phyloP scores from a whole-genome alignment of 2,797 vertebrate species.

The Gymnothorax javanicus region DNA sequence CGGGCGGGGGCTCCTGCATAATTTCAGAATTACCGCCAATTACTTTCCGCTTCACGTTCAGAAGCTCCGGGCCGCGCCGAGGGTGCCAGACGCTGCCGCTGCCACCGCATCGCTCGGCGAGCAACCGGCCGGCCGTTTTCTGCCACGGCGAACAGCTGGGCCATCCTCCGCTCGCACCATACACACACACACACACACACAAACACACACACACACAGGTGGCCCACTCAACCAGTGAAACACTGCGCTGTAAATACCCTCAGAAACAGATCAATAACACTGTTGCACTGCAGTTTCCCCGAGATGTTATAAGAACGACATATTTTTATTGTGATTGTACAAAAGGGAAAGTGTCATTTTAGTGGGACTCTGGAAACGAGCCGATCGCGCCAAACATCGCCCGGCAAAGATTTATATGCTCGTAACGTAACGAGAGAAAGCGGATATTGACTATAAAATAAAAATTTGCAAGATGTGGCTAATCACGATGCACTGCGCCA shows the following conservation, averaged over 20 bases:
- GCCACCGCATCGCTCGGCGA: not conserved
- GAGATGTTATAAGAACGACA: not conserved
- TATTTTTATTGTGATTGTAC: not conserved
- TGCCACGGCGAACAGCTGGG: not conserved
- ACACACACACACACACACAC: no score
- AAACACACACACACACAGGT: not conserved
- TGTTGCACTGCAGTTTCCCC: not conserved
- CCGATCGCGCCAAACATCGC: not conserved
- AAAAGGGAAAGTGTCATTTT: not conserved
- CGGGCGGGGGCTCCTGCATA: not conserved
- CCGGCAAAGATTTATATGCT: not conserved
- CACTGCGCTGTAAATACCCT: not conserved
- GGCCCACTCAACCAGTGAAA: not conserved
- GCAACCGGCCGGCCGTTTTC: not conserved
- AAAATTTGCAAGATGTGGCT: not conserved
- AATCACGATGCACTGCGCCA: not conserved
- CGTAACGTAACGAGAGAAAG: not conserved
- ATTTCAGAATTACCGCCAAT: not conserved
- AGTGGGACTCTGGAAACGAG: not conserved
- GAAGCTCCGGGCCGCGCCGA: not conserved
- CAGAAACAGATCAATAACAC: not conserved
- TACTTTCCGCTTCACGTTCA: not conserved
- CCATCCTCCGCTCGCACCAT: no score
- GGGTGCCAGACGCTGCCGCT: not conserved
- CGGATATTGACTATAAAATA: conserved; percentile 5